Conservation (phyloP, 2,797 vertebrate genomes). For the Rhyacichthys aspro region DNA sequence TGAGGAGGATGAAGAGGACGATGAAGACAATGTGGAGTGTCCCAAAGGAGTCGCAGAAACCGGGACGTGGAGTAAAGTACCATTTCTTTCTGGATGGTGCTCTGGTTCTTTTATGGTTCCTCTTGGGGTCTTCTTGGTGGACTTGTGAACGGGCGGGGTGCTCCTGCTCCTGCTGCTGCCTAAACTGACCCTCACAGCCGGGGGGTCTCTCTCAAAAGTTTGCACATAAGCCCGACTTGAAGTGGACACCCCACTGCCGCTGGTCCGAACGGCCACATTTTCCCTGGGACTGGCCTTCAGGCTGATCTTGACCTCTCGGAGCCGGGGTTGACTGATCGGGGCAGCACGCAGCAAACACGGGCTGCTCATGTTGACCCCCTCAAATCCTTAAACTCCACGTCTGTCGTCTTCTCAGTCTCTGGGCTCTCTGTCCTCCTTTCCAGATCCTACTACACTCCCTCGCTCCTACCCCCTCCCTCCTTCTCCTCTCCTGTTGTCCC, state of each 20-base stretch:
- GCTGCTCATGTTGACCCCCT: constrained; percentile 80
- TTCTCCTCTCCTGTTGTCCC: constrained; percentile 6
- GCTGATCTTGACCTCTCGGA: constrained; percentile 81
- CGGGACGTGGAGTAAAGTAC: constrained; percentile 64
- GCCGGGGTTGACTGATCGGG: constrained; percentile 76
- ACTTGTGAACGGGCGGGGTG: constrained; percentile 77
- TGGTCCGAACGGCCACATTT: constrained; percentile 33
- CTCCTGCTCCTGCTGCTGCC: constrained; percentile 77
- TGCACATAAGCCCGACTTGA: constrained; percentile 40
- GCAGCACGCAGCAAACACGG: constrained; percentile 78
- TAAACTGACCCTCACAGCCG: constrained; percentile 45
- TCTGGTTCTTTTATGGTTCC: constrained; percentile 47
- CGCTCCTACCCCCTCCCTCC: constrained; percentile 30
- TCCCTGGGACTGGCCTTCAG: constrained; percentile 78
- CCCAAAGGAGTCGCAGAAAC: constrained; percentile 35
- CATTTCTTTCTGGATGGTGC: constrained; percentile 75
- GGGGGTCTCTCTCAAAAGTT: constrained; percentile 63
- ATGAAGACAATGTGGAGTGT: constrained; percentile 57
- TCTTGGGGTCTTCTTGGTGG: constrained; percentile 56
- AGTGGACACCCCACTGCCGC: constrained; percentile 42
- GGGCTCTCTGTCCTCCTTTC: constrained; percentile 72
- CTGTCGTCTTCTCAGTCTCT: constrained; percentile 65
- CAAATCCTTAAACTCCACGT: constrained; percentile 50
- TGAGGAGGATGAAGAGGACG: constrained; percentile 73
- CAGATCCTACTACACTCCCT: constrained; percentile 60